Conservation (phyloP, 2,888 invertebrate species). For the Scaeva pyrastri region DNA sequence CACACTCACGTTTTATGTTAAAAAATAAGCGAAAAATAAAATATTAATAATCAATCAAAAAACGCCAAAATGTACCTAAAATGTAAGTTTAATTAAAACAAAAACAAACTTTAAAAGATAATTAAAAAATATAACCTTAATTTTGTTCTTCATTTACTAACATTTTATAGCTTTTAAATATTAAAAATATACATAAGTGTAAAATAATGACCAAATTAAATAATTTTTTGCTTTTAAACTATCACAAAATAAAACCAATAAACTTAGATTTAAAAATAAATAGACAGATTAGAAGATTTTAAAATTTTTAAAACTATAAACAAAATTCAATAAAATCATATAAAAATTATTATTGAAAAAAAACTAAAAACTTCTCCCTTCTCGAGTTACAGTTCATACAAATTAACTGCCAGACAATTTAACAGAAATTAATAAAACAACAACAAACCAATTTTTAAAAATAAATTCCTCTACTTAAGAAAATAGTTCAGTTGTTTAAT, state of each 20-base stretch:
- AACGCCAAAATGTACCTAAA: constrained; percentile 74
- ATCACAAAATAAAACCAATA: neutral
- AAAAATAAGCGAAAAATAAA: constrained; percentile 13
- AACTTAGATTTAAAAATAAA: neutral
- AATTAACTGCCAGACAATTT: constrained; percentile 37
- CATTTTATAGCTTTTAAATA: neutral
- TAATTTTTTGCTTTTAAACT: constrained; percentile 5
- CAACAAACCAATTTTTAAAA: constrained; percentile 1
- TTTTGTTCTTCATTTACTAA: neutral
- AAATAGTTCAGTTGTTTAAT: constrained; percentile 34
- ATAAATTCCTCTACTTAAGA: neutral
- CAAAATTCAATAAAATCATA: neutral
- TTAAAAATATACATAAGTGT: neutral
- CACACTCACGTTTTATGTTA: neutral
- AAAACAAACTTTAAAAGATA: constrained; percentile 1
- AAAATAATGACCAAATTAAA: constrained; percentile 31
- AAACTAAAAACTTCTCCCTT: neutral
- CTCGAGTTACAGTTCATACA: constrained; percentile 33
- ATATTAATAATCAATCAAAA: constrained; percentile 59
- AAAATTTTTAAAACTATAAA: neutral
- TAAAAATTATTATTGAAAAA: neutral
- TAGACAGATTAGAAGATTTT: constrained; percentile 17
- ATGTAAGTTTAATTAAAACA: constrained; percentile 27
- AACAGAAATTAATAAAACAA: neutral
- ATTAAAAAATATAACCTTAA: constrained; percentile 1